phyloP scores from a whole-genome alignment of 2,113 vertebrate genomes.

The Myotis yumanensis region DNA sequence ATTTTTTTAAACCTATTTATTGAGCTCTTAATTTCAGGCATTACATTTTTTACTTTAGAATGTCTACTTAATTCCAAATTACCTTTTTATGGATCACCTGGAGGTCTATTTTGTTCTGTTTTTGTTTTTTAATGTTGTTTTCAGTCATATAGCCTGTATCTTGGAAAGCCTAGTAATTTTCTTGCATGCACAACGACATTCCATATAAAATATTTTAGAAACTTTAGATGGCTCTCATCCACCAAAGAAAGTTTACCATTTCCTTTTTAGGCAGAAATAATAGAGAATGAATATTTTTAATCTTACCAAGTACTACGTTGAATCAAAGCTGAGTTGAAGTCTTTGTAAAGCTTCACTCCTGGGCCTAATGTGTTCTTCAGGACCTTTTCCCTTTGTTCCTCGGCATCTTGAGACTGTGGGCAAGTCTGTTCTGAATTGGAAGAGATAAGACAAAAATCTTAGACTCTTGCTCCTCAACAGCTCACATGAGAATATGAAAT shows the following conservation, averaged over 20 bases:
- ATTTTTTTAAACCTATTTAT: background rate
- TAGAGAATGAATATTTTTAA: background rate
- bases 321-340: background rate
- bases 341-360: background rate
- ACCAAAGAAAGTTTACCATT: background rate
- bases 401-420: background rate
- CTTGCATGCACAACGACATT: background rate
- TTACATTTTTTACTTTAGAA: conserved; percentile 33
- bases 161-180: background rate
- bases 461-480: background rate
- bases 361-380: background rate
- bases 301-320: background rate
- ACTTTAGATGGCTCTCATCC: background rate
- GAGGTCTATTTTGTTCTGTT: background rate
- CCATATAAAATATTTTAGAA: background rate
- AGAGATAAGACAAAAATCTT: background rate
- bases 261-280: background rate
- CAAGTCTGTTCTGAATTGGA: background rate
- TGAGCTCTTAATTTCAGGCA: conserved; percentile 8
- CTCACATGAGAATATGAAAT: conserved; percentile 11
- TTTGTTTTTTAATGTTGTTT: background rate
- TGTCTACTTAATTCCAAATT: background rate
- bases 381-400: background rate
- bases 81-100: background rate
- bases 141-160: background rate